These are phyloP conservation scores for Machimus atricapillus DNA, from an alignment of 2,888 invertebrate genomes.

Conservation along the genomic window DNA sequence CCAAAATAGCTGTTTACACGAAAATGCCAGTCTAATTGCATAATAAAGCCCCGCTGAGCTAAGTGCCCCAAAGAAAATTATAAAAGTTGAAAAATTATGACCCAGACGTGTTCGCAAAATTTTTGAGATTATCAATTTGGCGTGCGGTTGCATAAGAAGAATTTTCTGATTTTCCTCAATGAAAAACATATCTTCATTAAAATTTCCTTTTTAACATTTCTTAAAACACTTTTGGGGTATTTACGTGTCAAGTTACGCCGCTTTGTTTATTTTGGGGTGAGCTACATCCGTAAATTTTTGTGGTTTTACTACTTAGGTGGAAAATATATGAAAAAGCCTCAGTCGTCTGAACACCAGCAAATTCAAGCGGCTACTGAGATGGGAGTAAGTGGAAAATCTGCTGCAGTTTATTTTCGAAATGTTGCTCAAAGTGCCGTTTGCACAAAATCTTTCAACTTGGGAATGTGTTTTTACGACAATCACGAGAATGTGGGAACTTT, in stretches of 20 bases:
- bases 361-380: background rate
- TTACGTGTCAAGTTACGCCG: background rate
- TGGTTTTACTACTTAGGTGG: background rate
- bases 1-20: slow-evolving; percentile 9
- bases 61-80: background rate
- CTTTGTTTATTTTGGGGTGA: background rate
- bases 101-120: background rate
- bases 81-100: background rate
- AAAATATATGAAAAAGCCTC: background rate
- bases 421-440: background rate
- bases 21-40: background rate
- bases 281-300: background rate
- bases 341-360: background rate
- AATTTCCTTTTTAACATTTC: background rate
- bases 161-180: background rate
- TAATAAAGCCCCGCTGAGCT: background rate
- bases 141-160: background rate
- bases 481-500: background rate
- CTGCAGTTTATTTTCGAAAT: background rate
- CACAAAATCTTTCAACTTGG: background rate
- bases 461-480: background rate
- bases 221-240: background rate
- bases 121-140: background rate
- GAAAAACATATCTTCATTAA: background rate
- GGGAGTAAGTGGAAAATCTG: background rate